Conservation (phyloP, 2,113 vertebrate genomes). For the Tor tambroides region DNA sequence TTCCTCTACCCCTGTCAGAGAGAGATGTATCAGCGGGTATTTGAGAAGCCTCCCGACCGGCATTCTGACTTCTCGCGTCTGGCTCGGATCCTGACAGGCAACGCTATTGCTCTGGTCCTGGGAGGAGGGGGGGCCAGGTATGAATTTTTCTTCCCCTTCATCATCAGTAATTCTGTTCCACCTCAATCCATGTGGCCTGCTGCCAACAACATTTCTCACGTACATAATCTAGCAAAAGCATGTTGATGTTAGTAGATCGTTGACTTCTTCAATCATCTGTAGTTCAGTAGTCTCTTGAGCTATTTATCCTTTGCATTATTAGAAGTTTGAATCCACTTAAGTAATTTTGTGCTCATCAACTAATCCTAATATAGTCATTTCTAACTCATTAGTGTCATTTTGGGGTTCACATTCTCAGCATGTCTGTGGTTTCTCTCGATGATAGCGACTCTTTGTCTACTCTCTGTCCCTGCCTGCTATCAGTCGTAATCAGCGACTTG, state of each 20-base stretch:
- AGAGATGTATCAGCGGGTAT: slow-evolving; percentile 88
- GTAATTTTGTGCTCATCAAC: neutral
- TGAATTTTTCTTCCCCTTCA: neutral
- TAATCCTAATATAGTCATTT: slow-evolving; percentile 25
- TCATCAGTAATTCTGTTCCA: neutral
- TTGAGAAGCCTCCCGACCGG: slow-evolving; percentile 85
- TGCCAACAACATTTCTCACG: slow-evolving; percentile 1
- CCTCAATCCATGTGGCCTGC: neutral
- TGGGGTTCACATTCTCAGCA: slow-evolving; percentile 25
- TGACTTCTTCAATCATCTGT: slow-evolving; percentile 23
- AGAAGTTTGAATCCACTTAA: neutral
- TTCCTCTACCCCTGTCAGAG: slow-evolving; percentile 70
- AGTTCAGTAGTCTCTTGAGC: neutral
- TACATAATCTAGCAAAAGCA: slow-evolving; percentile 35
- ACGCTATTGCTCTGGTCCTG: slow-evolving; percentile 90
- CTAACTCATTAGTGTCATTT: slow-evolving; percentile 28
- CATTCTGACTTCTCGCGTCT: slow-evolving; percentile 94
- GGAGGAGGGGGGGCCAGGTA: slow-evolving; percentile 94
- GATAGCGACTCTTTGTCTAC: slow-evolving; percentile 48
- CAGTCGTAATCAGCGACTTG: slow-evolving; percentile 61
- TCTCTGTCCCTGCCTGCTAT: slow-evolving; percentile 48
- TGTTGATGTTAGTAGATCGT: too few relatives aligned
- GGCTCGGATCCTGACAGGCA: slow-evolving; percentile 89
- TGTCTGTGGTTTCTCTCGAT: slow-evolving; percentile 35
- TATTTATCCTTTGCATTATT: neutral